These are phyloP conservation scores for Psix sp. DNA, from an alignment of 1,140 invertebrate species.

Conservation along the genomic window DNA sequence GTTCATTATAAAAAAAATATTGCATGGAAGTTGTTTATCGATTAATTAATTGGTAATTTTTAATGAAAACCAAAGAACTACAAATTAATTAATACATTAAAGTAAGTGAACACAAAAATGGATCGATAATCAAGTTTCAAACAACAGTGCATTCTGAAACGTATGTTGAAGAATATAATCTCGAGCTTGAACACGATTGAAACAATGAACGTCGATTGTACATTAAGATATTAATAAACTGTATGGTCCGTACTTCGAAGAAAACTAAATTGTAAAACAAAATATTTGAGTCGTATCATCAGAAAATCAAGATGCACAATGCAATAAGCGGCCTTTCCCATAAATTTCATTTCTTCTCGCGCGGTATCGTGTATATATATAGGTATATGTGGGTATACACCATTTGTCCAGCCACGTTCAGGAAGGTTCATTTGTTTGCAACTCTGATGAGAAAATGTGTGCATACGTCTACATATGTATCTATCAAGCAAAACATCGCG, in stretches of 20 bases:
- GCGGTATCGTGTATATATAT: too few species aligned
- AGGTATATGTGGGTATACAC: too few species aligned
- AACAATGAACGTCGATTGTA: slow-evolving; percentile 20
- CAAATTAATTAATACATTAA: too few species aligned
- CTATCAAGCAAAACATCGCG: slow-evolving; percentile 54
- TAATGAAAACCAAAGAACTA: too few species aligned
- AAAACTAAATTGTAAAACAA: slow-evolving; percentile 33
- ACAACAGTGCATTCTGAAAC: too few species aligned
- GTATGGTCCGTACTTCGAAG: slow-evolving; percentile 8
- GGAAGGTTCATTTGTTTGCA: slow-evolving; percentile 54
- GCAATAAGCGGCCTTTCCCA: slow-evolving; percentile 29
- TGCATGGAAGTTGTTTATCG: too few species aligned
- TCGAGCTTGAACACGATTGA: not conserved
- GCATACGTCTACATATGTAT: slow-evolving; percentile 32
- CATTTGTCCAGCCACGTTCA: slow-evolving; percentile 52
- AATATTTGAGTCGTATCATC: slow-evolving; percentile 12
- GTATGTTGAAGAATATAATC: too few species aligned
- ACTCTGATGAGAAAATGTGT: slow-evolving; percentile 52
- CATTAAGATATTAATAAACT: slow-evolving; percentile 40
- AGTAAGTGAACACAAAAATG: not conserved
- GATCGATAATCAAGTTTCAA: too few species aligned
- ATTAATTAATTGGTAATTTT: too few species aligned
- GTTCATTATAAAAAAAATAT: too few species aligned
- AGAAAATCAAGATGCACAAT: slow-evolving; percentile 44
- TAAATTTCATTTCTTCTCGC: slow-evolving; percentile 24